These are phyloP conservation scores for Bombycilla garrulus DNA, from an alignment of 2,113 vertebrate species.

Conservation along the genomic window DNA sequence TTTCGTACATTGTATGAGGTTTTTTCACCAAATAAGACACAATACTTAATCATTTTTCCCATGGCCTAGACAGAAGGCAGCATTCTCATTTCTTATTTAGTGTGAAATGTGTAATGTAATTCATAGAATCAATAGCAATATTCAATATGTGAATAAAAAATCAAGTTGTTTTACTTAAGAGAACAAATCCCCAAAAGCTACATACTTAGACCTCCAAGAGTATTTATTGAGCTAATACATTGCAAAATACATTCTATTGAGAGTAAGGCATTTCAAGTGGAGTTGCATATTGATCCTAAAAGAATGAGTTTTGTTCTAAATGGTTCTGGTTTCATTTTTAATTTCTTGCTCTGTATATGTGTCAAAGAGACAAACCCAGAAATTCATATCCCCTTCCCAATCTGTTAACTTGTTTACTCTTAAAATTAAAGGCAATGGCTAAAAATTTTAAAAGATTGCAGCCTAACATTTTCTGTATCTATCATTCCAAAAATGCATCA, in stretches of 20 bases:
- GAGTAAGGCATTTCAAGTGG: conserved; percentile 23
- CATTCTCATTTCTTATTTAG: neutral
- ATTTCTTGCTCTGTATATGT: conserved; percentile 5
- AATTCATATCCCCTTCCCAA: neutral
- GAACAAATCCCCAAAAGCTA: neutral
- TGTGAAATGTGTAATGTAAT: neutral
- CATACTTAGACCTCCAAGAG: neutral
- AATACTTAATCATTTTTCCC: neutral
- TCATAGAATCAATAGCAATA: neutral
- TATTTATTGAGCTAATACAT: neutral
- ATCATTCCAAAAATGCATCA: neutral
- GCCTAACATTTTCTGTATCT: neutral
- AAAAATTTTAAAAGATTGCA: neutral
- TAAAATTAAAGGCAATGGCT: neutral
- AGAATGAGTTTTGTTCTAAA: conserved; percentile 48
- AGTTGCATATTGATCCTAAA: conserved; percentile 46
- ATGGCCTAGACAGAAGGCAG: neutral
- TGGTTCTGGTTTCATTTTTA: conserved; percentile 7
- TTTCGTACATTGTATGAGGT: neutral
- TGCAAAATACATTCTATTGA: neutral
- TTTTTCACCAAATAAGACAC: neutral
- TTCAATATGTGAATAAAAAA: neutral
- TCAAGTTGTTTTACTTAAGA: neutral
- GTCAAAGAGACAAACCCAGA: conserved; percentile 43
- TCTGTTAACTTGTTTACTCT: neutral